phyloP scores from a whole-genome alignment of 2,888 invertebrate species.

The Lamellibrachia satsuma region DNA sequence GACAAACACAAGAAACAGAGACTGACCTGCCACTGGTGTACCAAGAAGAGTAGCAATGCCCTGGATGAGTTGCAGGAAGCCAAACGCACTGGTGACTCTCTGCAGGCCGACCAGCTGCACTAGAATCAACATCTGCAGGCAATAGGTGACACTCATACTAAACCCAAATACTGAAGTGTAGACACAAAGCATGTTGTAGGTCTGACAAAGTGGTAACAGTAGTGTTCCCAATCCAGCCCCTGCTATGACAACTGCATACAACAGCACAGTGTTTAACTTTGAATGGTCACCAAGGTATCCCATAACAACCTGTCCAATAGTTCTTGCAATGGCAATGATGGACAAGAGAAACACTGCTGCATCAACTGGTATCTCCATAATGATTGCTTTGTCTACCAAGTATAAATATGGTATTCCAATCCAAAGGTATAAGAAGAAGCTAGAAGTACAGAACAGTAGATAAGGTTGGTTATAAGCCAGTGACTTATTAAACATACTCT shows the following conservation, averaged over 20 bases:
- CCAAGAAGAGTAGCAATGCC: slow-evolving; percentile 87
- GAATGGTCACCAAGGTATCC: slow-evolving; percentile 89
- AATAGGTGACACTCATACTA: slow-evolving; percentile 88
- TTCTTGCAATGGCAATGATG: slow-evolving; percentile 78
- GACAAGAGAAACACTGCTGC: slow-evolving; percentile 77
- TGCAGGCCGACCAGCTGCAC: slow-evolving; percentile 88
- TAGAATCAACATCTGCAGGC: slow-evolving; percentile 85
- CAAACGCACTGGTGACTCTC: slow-evolving; percentile 87
- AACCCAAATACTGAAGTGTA: slow-evolving; percentile 74
- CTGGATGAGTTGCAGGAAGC: slow-evolving; percentile 82
- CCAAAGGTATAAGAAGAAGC: slow-evolving; percentile 87
- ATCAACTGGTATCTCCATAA: slow-evolving; percentile 66
- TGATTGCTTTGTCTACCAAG: slow-evolving; percentile 81
- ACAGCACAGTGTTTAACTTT: slow-evolving; percentile 79
- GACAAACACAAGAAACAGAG: not conserved
- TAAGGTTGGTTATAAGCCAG: slow-evolving; percentile 35
- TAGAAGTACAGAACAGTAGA: slow-evolving; percentile 76
- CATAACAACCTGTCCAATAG: slow-evolving; percentile 75
- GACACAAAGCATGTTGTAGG: slow-evolving; percentile 37
- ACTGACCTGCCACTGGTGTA: slow-evolving; percentile 83
- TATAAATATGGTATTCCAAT: slow-evolving; percentile 90
- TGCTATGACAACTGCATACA: slow-evolving; percentile 79
- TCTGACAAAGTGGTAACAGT: slow-evolving; percentile 40
- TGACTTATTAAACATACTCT: slow-evolving; percentile 36
- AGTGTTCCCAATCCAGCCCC: slow-evolving; percentile 57